Percentiles rank a stretch among this genome's conserved stretches.
Conservation (phyloP, 2,797 vertebrate species). For the Premnoplex brunnescens region DNA sequence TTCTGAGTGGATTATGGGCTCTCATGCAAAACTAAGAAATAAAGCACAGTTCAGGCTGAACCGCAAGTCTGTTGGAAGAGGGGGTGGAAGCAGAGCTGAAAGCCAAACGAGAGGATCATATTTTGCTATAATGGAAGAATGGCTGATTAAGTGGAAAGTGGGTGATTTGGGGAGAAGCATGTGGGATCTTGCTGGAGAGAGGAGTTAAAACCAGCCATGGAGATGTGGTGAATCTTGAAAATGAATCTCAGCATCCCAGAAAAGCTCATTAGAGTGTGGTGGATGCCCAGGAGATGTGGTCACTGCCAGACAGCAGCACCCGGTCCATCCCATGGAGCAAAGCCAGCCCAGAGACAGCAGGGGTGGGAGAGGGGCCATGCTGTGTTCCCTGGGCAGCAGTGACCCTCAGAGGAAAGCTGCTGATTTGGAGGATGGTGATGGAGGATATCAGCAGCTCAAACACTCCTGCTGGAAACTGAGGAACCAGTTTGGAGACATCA, state of each 20-base stretch:
- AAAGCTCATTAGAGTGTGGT: neutral
- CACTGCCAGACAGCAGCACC: neutral
- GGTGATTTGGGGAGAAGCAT: neutral
- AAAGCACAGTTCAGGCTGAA: neutral
- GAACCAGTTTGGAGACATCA: neutral
- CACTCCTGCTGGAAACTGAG: neutral
- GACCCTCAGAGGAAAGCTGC: neutral
- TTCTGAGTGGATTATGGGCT: neutral
- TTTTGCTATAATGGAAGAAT: neutral
- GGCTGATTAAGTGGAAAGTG: neutral
- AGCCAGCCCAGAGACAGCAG: neutral
- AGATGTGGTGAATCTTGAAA: neutral
- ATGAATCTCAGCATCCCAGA: neutral
- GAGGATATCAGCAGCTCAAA: neutral
- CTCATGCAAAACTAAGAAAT: conserved; percentile 3
- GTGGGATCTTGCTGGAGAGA: neutral
- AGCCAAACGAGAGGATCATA: rapidly evolving
- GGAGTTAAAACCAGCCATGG: neutral
- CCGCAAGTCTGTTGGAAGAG: neutral
- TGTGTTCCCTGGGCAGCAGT: neutral
- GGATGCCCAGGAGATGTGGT: neutral
- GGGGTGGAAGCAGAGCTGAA: neutral
- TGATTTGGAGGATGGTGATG: neutral
- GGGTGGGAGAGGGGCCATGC: neutral
- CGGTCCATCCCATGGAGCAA: rapidly evolving